Evolutionary conservation across 1,140 invertebrate species (phyloP).

Genomic region (Cyclina sinensis): DNA sequence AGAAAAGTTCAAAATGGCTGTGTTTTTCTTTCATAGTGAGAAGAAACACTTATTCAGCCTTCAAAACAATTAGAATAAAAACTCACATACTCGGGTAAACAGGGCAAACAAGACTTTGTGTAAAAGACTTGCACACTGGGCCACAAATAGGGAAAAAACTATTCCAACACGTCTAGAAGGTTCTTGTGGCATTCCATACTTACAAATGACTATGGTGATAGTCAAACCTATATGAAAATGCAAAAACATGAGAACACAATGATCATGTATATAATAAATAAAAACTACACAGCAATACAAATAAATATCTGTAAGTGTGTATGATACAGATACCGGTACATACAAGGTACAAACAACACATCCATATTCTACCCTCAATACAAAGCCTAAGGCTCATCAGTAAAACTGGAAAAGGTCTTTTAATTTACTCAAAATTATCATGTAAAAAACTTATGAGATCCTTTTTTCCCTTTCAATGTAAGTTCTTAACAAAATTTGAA

Average conservation of each 20-base stretch:
- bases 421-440: not conserved
- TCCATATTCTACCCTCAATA: conserved; percentile 14
- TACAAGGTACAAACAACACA: not conserved
- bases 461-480: too few species aligned
- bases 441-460: not conserved
- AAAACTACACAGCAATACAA: too few species aligned
- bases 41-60: too few species aligned
- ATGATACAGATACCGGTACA: not conserved
- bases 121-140: not conserved
- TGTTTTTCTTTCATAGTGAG: too few species aligned
- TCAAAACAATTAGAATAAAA: too few species aligned
- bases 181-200: conserved; percentile 29
- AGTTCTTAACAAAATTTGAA: too few species aligned
- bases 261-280: not conserved
- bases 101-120: not conserved
- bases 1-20: too few species aligned
- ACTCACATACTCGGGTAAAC: too few species aligned
- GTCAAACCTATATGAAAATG: conserved; percentile 45
- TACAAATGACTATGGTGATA: conserved; percentile 27
- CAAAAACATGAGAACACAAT: not conserved
- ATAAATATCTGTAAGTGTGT: too few species aligned
- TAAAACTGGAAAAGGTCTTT: not conserved
- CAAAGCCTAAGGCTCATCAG: not conserved
- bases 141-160: not conserved
- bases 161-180: conserved; percentile 3